Evolutionary conservation across 2,113 vertebrate genomes (phyloP), one percentile per base, ranked within the genome.

Genomic region (Labeo catla): DNA sequence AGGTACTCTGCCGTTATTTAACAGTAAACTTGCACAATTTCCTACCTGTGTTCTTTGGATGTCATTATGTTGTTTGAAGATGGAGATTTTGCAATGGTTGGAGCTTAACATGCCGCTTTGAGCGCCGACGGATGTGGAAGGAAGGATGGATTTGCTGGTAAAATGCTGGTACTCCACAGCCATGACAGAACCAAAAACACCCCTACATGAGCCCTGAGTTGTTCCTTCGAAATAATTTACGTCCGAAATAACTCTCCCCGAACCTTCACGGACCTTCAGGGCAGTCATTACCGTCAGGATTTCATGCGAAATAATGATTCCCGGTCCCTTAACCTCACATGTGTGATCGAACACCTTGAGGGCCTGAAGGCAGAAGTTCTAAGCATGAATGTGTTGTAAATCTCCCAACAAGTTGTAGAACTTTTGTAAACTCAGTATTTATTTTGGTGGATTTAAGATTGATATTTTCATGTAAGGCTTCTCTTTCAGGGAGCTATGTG

Each of bases 351-450:
- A 61, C 57, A 59, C 76, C 76, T 54, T 73, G 49, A 23, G 81
- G 6, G 65, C 45, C 78, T 76, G 87, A 84, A 87, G 72, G 90
- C 89, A 82, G 77, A 89, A 89, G 86, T 84, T 91, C 88, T 89
- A 76, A 80, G 84, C 91, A 89, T 92, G 90, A 93, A 93, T 92
- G 90, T 93, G 90, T 89, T 89, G 93, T 92, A 92, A 88, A 92
- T 84, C 84, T 84, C 87, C 89, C 84, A 84, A 84, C 80, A 88
- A 84, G 89, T 79, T 88, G 90, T 92, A 89, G 78, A 89, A 87
- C 80, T 93, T 94, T 94, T 93, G 89, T 92, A 92, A 89, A 93
- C 90, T 93, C 91, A 91, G 89, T 94, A 91, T 94, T 94, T 94
- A 93, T 94, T 94, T 93, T 94, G 90, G 91, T 91, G 91, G 90